These are phyloP conservation scores for Darevskia mixta DNA, from an alignment of 2,797 vertebrate genomes.

Conservation along the genomic window DNA sequence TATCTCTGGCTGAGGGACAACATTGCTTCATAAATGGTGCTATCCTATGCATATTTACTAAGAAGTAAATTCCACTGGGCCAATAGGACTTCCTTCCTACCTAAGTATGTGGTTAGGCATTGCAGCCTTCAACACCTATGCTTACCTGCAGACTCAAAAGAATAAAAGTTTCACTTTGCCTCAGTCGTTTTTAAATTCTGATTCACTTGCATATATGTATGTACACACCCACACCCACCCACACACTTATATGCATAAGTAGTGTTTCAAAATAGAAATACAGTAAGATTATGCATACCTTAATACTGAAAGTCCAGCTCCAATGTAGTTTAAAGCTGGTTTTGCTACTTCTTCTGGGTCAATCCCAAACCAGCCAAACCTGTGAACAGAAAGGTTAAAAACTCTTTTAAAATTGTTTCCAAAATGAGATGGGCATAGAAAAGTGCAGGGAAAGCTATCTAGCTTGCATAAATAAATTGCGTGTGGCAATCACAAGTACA, in stretches of 20 bases:
- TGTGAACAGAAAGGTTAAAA: conserved; percentile 57
- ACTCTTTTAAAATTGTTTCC: background rate
- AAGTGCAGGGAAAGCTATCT: background rate
- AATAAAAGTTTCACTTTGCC: background rate
- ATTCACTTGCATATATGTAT: no score
- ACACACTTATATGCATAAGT: no score
- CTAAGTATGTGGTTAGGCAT: background rate
- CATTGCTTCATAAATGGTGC: background rate
- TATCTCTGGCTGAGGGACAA: background rate
- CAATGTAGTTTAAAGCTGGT: conserved; percentile 87
- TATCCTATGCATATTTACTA: background rate
- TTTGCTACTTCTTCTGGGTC: conserved; percentile 84
- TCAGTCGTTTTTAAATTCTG: background rate
- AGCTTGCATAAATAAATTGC: background rate
- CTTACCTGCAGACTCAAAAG: background rate
- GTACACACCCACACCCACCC: no score
- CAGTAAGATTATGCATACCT: conserved; percentile 78
- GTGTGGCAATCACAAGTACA: background rate
- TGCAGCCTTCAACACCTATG: background rate
- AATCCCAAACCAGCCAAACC: conserved; percentile 94
- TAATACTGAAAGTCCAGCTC: conserved; percentile 87
- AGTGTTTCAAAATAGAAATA: no score
- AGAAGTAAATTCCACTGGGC: background rate
- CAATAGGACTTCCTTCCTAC: background rate
- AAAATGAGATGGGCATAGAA: background rate